Evolutionary conservation across 2,797 vertebrate genomes (phyloP), one percentile per base, ranked within the genome.

Genomic region (Lagodon rhomboides): DNA sequence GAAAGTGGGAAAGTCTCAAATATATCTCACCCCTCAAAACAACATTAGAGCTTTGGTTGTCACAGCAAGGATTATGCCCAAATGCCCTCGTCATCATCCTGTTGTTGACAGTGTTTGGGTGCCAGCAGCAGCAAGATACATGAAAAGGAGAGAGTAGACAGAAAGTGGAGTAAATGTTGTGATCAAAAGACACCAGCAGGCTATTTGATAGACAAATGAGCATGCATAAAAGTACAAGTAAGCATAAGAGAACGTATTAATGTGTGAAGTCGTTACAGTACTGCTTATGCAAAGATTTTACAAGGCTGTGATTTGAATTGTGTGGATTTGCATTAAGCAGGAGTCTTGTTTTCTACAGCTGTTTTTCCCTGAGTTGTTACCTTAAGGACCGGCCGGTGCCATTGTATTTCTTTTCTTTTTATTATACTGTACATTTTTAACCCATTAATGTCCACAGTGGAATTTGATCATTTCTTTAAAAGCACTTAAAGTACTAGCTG

Each of bases 41-140:
- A 97, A 97, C 94, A 96, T 95, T 95, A 96, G 95, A 96, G 96
- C 96, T 98, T 98, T 99, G 97, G 97, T 97, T 96, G 89, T 93
- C 95, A 93, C 89, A 94, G 96, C 95, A 94, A 94, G 43, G 91
- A 94, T 96, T 97, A 99, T 88, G 98, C 98, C 98, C 98, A 99
- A 94, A 99, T 99, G 87, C 98, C 98, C 95, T 99, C 98, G 94
- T 99, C 98, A 49, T 99, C 98, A 94, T 99, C 98, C 98, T 99
- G 94, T 54, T n/a, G 86, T 84, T 75, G 85, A 89, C 83, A 71
- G 68, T n/a, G 84, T 85, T 71, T 84, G 82, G 89, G 89, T 34
- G 89, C 83, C 83, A 92, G 72, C 87, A 76, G 77, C 46, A 81
- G 78, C 84, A 83, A 84, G 89, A 89, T 93, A 91, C 91, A 92